Percentiles rank a stretch among this genome's conserved stretches.
Evolutionary conservation across 2,888 invertebrate genomes (phyloP).

Genomic region (Pheosia tremula): DNA sequence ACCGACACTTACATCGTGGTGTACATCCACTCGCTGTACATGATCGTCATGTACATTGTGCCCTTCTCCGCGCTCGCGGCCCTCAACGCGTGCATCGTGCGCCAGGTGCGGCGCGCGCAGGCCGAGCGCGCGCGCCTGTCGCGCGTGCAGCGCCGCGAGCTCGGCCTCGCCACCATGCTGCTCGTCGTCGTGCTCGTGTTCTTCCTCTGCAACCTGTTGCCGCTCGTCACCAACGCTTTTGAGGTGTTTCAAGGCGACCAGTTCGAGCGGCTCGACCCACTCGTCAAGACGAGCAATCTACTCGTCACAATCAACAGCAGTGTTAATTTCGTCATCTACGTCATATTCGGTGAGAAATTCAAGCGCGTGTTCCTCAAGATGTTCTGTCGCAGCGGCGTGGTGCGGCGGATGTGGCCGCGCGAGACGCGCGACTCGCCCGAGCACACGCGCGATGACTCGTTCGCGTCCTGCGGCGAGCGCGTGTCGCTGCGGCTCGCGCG

Average conservation of each 20-base stretch:
- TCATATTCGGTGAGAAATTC: conserved; percentile 98
- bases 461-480: conserved; percentile 91
- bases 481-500: conserved; percentile 86
- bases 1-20: conserved; percentile 91
- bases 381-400: conserved; percentile 87
- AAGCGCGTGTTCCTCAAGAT: conserved; percentile 92
- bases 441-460: conserved; percentile 91
- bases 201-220: conserved; percentile 95
- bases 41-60: conserved; percentile 96
- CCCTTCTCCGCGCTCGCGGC: conserved; percentile 95
- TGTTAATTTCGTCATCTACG: conserved; percentile 98
- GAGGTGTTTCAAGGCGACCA: conserved; percentile 88
- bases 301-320: conserved; percentile 98
- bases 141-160: conserved; percentile 95
- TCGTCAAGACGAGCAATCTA: conserved; percentile 94
- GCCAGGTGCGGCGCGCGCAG: conserved; percentile 95
- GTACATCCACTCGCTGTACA: conserved; percentile 97
- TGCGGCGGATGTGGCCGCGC: conserved; percentile 71
- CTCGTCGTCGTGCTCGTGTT: conserved; percentile 97
- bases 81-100: conserved; percentile 95
- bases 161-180: conserved; percentile 97
- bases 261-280: conserved; percentile 82
- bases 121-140: conserved; percentile 95
- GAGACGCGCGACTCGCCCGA: conserved; percentile 85
- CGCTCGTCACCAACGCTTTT: conserved; percentile 93